Base-by-base conservation (phyloP, 2,888 invertebrate species). In the Drosophila monieri region DNA sequence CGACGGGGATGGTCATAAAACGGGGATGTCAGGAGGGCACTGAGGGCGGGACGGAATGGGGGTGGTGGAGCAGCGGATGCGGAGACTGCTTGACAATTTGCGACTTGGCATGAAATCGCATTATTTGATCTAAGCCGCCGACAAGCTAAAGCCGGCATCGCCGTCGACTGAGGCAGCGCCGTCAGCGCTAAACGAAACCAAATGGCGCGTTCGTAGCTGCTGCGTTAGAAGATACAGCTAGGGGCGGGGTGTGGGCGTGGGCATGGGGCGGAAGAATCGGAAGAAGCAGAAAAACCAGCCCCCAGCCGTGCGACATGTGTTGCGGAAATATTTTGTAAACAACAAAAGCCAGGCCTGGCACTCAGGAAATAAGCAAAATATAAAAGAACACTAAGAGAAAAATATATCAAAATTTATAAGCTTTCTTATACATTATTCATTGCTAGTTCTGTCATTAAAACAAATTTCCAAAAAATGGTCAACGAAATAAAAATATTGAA, bases 101-200 rank as follows among this genome's bases (percentile, higher is more conserved):
- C 85, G 86, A 90, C 89, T 89, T 89, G 83, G 65, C 89, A 89
- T 89, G 89, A 90, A 89, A 89, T 89, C 89, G 88, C 85, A 88
- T 78, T 78, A 78, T 89, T 89, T 89, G 90, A 89, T 90, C 89
- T 89, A 67, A 77, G 88, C 89, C 90, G 89, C 80, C 78, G 74
- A 41, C 53, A 55, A 54, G 53, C 18, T 25, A 32, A 54, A 41
- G 21, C 32, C 43, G 48, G 32, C 18, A 25, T 39, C n/a, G 27
- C 51, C 30, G 58, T 21, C 37, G 27, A n/a, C 23, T 15, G 37
- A 47, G 49, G 55, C 48, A 55, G 67, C 60, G 73, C 35, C 41
- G 21, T 39, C 54, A 59, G 43, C 44, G 52, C 80, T 88, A 89
- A 89, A 90, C 79, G 89, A 90, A 89, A 89, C 90, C 90, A 90